phyloP scores from a whole-genome alignment of 2,113 vertebrate species.

The Tichodroma muraria region DNA sequence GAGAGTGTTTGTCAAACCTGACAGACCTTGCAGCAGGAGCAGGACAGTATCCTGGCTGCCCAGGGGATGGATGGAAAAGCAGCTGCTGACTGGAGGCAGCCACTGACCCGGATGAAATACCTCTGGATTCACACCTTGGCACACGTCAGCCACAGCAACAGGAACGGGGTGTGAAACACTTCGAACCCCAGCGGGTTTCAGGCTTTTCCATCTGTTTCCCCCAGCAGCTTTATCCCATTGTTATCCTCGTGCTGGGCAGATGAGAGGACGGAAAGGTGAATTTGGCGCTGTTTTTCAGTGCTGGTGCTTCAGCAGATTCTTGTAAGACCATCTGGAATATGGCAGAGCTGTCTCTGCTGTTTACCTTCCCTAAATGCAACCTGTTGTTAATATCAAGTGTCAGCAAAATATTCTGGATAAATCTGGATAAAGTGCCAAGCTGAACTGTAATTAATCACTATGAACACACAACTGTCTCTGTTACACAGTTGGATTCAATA shows the following conservation, averaged over 20 bases:
- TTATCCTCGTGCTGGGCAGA: neutral
- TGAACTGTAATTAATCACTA: neutral
- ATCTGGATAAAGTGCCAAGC: neutral
- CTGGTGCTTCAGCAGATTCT: neutral
- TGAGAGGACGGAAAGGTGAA: neutral
- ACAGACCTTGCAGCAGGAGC: neutral
- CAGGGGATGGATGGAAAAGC: neutral
- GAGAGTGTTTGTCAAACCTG: neutral
- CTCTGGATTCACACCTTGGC: neutral
- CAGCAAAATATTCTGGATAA: neutral
- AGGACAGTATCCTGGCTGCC: neutral
- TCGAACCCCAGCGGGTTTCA: neutral
- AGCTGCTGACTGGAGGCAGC: neutral
- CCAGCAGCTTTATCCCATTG: neutral
- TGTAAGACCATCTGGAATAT: neutral
- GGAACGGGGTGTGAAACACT: neutral
- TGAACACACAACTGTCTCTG: neutral
- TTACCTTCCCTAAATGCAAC: neutral
- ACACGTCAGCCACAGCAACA: fast-evolving
- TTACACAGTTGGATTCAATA: neutral
- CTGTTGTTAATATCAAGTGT: neutral
- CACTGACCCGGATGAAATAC: neutral
- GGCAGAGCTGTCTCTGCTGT: neutral
- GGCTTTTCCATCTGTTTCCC: neutral
- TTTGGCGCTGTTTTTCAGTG: neutral